Base-by-base conservation (phyloP, 2,888 invertebrate species). In the Netelia melanura region DNA sequence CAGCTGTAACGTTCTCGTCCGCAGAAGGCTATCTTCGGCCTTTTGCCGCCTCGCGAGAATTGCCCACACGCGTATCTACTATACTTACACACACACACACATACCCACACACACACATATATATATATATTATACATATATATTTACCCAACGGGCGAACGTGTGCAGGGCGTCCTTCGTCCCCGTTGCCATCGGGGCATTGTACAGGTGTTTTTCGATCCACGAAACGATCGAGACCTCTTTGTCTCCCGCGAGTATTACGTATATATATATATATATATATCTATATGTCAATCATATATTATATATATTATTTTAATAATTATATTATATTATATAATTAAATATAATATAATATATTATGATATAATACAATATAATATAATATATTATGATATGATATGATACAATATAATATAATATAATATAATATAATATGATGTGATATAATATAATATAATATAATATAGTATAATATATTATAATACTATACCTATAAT, bases 11-110 rank as follows among this genome's bases (percentile, higher is more conserved):
- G 75, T 70, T 78, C 78, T n/a, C 74, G 62, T 79, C 71, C 68
- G 74, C 81, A 75, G 82, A 85, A 85, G 85, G 82, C 85, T 82
- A 85, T 85, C 84, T 82, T 58, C 72, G 67, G 80, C 48, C 80
- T 74, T 80, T 70, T 77, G 76, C 74, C 71, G 61, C 76, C 76
- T 84, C 76, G 74, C 70, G 70, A 81, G 77, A 80, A 80, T 85
- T 85, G 84, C 78, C 80, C 84, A 85, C 84, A 81, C 84, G 81
- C 84, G 84, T 81, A 75, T 78, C 56, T 71, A 52, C 56, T 56
- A 52, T 48, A 64, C 10, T 14, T 10, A 38, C 14, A 17, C 14
- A 23, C 43, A 38, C 14, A 17, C 14, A 23, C 43, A 64, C 23
- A 30, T 48, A 68, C 5, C 30, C 30, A 17, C 17, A 6, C 11